phyloP scores from a whole-genome alignment of 2,888 invertebrate species.

The Chymomyza caudatula region DNA sequence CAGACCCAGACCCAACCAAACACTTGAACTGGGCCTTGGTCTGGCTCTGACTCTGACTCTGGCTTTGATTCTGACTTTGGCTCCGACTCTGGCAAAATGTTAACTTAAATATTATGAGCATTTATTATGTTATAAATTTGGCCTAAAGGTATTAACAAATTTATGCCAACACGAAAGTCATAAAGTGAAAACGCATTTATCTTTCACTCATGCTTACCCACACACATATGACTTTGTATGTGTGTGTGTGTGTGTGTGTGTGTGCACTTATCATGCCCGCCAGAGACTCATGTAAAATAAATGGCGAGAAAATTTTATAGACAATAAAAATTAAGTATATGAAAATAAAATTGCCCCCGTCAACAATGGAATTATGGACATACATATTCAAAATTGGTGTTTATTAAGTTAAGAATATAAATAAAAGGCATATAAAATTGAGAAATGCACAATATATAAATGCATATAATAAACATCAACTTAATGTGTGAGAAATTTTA shows the following conservation, averaged over 20 bases:
- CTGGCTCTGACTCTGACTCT: background rate
- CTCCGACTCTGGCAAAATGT: constrained; percentile 53
- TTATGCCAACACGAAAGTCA: constrained; percentile 73
- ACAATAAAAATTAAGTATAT: constrained; percentile 52
- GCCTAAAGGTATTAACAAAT: constrained; percentile 73
- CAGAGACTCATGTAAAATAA: constrained; percentile 43
- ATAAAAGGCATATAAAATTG: background rate
- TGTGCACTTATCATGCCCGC: constrained; percentile 8
- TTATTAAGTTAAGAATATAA: background rate
- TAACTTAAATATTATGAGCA: constrained; percentile 73
- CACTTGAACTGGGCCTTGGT: background rate
- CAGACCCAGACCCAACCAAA: background rate
- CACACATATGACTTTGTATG: constrained; percentile 10
- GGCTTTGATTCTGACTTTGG: background rate
- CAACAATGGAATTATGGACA: constrained; percentile 47
- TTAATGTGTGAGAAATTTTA: constrained; percentile 40
- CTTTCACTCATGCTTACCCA: constrained; percentile 44
- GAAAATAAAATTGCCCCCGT: constrained; percentile 43
- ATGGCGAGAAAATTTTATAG: constrained; percentile 66
- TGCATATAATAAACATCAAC: constrained; percentile 34
- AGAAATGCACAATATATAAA: background rate
- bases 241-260: constrained; percentile 2
- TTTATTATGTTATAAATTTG: constrained; percentile 76
- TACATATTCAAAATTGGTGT: background rate
- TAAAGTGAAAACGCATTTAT: constrained; percentile 73